Evolutionary conservation across 1,140 invertebrate genomes (phyloP), one percentile per base, ranked within the genome.

Genomic region (Mycetomoellerius zeteki): DNA sequence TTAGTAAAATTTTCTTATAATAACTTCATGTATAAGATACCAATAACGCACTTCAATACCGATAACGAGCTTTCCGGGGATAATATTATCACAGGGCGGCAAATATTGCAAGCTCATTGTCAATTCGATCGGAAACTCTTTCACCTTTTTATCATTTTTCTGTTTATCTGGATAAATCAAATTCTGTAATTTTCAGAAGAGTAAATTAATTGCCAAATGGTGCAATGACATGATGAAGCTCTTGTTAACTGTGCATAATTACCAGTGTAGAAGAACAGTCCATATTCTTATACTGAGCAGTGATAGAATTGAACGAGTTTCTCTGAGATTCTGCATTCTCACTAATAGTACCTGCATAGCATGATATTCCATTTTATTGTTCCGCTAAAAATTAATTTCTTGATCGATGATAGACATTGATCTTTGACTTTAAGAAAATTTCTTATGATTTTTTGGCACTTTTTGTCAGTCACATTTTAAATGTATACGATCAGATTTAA

Each of bases 101-200:
- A 95, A 90, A 80, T 93, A 95, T 50, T 95, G 93, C 19, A 95
- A 78, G 58, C 93, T 95, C 84, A 95, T 90, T 14, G 94, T 95
- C 58, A 95, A 60, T 88, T 95, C 94, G 0, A 94, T 95, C 3
- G 94, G 94, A 92, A 94, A 95, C 71, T 92, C 92, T 52, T 92
- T 93, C 10, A 89, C n/a, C 71, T 92, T 94, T 37, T 93, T 93
- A 12, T 92, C 92, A 19, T 82, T 88, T 33, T 93, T 94, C 12
- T 89, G 86, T 77, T 94, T 94, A 7, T 91, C 92, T 7, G 85
- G 75, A 24, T 93, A 80, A 60, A 94, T 91, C 24, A 95, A 87
- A 85, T 94, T 94, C 95, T 95, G 67, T 2, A 86, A 84, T 24
- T 30, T 65, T 14, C 0, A 30, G 4, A 30, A 43, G 89, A 43